Base-by-base conservation (phyloP, 92 coral and sea anemone genomes). In the Montipora capitata region DNA sequence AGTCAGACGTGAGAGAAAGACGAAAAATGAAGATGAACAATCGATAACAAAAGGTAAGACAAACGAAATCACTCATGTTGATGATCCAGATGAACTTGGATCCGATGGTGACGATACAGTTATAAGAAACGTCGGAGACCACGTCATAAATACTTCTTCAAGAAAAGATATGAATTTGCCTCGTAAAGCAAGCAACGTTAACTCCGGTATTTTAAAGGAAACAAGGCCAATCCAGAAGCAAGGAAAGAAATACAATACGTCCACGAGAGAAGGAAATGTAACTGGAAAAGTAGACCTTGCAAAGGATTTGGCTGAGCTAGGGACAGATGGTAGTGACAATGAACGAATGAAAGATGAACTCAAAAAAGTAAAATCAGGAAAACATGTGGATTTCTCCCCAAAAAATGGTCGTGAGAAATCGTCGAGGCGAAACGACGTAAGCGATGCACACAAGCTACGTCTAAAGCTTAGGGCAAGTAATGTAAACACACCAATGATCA, bases 11-110 rank as follows among this genome's bases (percentile, higher is more conserved):
- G n/a, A 18, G 5, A 45, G 11, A 45, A 69, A 40, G 51, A 13
- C 74, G 44, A 27, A 64, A 57, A 79, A 12, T 27, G 38, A 40
- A 2, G 11, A 69, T 52, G 45, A 8, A 48, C 38, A 68, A 15
- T 54, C 68, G 7, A 41, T 9, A 73, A 10, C 18, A 7, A 40
- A 8, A 45, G 61, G 39, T 8, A 73, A 16, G 40, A 4, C 7
- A 18, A 16, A 35, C 52, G 70, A 82, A 39, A 7, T 39, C 4
- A 67, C 12, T 5, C 3, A 18, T 7, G 45, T 69, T 54, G 87
- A 84, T 16, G 85, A 86, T 69, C 71, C 79, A 39, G 79, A 86
- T 66, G 90, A 86, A 14, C 74, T 86, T 49, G 90, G 90, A 11
- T 66, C 85, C 14, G 90, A 48, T 73, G 40, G 48, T 49, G 57